A percentile compares a stretch with the other conserved stretches of the same genome.
Evolutionary conservation across 2,888 invertebrate genomes (phyloP).

Genomic region (Poecilus cupreus): DNA sequence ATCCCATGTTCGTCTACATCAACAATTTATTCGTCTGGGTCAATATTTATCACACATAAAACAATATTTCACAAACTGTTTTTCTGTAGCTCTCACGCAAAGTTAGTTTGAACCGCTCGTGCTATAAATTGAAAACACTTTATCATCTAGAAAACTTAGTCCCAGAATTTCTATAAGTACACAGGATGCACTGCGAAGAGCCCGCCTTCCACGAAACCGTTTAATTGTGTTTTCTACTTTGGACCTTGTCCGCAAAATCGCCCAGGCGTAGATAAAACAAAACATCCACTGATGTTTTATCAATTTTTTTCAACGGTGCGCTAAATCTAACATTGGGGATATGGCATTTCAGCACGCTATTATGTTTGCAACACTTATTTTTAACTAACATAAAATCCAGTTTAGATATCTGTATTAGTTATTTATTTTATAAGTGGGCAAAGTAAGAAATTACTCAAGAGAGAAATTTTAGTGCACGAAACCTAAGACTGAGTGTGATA

Average conservation of each 20-base stretch:
- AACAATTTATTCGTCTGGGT: no score
- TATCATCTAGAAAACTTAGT: neutral
- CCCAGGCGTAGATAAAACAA: neutral
- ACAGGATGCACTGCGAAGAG: neutral
- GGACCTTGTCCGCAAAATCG: neutral
- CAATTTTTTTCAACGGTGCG: neutral
- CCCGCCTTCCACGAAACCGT: neutral
- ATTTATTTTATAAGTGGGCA: no score
- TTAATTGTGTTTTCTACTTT: neutral
- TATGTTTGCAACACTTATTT: no score
- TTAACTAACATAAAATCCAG: no score
- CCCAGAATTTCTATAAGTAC: neutral
- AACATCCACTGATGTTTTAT: neutral
- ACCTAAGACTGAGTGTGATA: no score
- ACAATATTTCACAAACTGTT: neutral
- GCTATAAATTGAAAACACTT: slow-evolving; percentile 2
- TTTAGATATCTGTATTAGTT: no score
- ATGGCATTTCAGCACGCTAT: no score
- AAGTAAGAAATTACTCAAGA: no score
- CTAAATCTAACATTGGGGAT: no score
- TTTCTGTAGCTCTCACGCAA: neutral
- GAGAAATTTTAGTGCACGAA: no score
- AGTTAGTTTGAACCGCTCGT: neutral
- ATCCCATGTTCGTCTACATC: no score
- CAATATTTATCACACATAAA: no score